Evolutionary conservation across 2,797 vertebrate species (phyloP).

Genomic region (Setipinna tenuifilis): DNA sequence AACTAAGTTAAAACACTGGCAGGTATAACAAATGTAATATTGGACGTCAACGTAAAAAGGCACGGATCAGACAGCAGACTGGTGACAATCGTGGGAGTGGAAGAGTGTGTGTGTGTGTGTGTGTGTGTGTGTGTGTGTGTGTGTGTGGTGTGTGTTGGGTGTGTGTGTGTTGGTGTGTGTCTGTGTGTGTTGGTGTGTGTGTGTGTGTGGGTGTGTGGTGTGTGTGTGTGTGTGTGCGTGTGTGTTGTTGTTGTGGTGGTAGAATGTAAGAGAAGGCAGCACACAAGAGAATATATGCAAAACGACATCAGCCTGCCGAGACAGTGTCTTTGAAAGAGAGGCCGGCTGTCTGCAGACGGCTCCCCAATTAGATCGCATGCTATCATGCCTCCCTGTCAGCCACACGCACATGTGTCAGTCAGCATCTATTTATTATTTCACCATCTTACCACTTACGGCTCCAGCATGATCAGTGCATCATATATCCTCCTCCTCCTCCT

Average conservation of each 20-base stretch:
- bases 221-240: too few species aligned
- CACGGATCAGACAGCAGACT: not conserved
- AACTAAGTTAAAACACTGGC: conserved; percentile 3
- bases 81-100: not conserved
- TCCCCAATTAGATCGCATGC: conserved; percentile 41
- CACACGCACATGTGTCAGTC: conserved; percentile 27
- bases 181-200: too few species aligned
- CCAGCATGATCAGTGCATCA: not conserved
- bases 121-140: not conserved
- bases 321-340: conserved; percentile 27
- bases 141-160: too few species aligned
- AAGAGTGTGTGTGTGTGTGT: too few species aligned
- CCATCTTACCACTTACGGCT: conserved; percentile 1
- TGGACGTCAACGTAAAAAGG: not conserved
- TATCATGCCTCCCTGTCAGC: conserved; percentile 33
- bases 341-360: not conserved
- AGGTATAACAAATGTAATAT: conserved; percentile 8
- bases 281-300: conserved; percentile 6
- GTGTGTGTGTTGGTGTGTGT: too few species aligned
- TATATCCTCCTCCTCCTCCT: too few species aligned
- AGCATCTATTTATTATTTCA: not conserved
- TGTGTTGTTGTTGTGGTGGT: not conserved
- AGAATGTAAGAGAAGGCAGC: too few species aligned
- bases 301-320: conserved; percentile 25
- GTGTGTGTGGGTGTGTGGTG: too few species aligned